Evolutionary conservation across 2,113 vertebrate species (phyloP), one percentile per base, ranked within the genome.

Genomic region (Halichoeres trimaculatus): DNA sequence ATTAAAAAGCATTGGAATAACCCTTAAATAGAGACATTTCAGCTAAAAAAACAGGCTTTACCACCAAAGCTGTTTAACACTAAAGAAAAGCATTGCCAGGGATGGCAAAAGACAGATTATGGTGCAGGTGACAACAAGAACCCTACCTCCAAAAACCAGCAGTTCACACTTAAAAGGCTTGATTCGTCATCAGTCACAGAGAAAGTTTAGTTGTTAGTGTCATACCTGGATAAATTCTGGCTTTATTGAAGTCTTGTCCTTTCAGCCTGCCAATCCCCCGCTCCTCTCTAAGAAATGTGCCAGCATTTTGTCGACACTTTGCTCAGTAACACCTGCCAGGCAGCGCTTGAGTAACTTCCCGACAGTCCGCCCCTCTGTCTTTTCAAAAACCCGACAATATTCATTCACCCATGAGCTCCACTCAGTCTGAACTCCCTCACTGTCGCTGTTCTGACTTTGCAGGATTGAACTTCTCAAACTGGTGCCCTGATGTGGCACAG

Each of bases 401-500:
- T 41, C 54, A 43, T 57, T 77, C 63, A 64, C 41, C 48, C 50
- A 41, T 60, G 62, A 76, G 52, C 38, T 63, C 51, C 40, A 7
- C 4, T 53, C 73, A 54, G 14, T 50, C 70, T 64, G n/a, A 60
- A 56, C 41, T 48, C 36, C 60, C 23, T 62, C 43, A 1, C 41
- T 45, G 38, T 48, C 10, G 40, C 41, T 12, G 24, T 0, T 60
- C 81, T 56, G 64, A 75, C 76, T 71, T 45, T 52, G 23, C 48
- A 40, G 14, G 26, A 22, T 60, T 43, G 47, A 69, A 74, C 74
- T 70, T 77, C 57, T 74, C 47, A 64, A 67, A 68, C 34, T 35
- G 53, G 35, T 43, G 50, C 48, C 56, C 67, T 41, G 47, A 65
- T 68, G 60, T 83, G 88, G 88, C 81, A 85, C 85, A 5, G 9